Evolutionary conservation across 1,140 invertebrate genomes (phyloP).

Genomic region (Ladona fulva): DNA sequence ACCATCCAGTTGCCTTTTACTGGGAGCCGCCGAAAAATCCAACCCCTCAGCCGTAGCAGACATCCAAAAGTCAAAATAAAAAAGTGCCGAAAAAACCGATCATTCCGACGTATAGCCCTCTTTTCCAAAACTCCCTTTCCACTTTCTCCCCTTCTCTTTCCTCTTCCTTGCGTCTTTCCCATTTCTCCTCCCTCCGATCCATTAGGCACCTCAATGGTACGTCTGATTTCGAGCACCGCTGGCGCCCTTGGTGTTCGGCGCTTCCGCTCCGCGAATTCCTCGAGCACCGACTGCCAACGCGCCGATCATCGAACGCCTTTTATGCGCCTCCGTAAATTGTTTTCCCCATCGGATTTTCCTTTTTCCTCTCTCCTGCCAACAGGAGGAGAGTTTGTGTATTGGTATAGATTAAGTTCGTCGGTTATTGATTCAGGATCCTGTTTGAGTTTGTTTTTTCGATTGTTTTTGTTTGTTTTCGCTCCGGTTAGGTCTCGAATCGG

Average conservation of each 20-base stretch:
- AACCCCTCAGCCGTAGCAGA: too few relatives aligned
- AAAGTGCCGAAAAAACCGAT: too few relatives aligned
- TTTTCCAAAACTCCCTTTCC: background rate
- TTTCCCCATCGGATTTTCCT: background rate
- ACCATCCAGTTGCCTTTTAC: too few relatives aligned
- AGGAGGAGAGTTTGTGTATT: background rate
- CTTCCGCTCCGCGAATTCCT: background rate
- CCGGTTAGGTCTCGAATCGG: background rate
- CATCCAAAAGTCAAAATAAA: too few relatives aligned
- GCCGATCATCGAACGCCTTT: too few relatives aligned
- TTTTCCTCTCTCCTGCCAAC: background rate
- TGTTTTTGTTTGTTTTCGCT: background rate
- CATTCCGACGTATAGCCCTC: background rate
- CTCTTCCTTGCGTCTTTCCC: background rate
- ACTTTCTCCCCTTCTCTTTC: background rate
- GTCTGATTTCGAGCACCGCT: background rate
- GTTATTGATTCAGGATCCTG: background rate
- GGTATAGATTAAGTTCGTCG: background rate
- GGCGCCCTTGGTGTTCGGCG: background rate
- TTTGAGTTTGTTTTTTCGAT: background rate
- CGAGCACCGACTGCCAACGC: background rate
- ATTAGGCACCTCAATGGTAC: background rate
- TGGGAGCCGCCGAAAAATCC: too few relatives aligned
- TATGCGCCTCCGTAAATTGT: background rate
- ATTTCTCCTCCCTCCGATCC: background rate